phyloP scores from a whole-genome alignment of 2,797 vertebrate species.

The Dryobates pubescens region DNA sequence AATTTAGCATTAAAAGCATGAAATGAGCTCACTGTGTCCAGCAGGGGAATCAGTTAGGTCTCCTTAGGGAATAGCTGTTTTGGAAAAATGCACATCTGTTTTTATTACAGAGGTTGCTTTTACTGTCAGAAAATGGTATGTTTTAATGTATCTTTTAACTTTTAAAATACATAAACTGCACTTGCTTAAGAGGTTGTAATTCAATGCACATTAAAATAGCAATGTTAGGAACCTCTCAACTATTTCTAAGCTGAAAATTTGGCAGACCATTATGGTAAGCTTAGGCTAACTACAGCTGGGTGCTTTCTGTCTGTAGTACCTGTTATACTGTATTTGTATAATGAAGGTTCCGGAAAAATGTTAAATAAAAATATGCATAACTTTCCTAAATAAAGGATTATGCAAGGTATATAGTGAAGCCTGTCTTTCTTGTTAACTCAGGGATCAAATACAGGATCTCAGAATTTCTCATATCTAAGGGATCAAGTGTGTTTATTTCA shows the following conservation, averaged over 20 bases:
- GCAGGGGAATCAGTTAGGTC: background rate
- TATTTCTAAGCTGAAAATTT: background rate
- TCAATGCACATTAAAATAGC: background rate
- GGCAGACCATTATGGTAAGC: background rate
- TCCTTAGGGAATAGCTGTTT: background rate
- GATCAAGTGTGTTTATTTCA: background rate
- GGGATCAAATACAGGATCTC: background rate
- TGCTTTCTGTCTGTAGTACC: background rate
- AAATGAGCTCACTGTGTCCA: background rate
- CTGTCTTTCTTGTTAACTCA: background rate
- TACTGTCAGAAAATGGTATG: background rate
- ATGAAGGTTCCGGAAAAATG: background rate
- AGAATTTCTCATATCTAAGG: background rate
- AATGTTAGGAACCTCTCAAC: background rate
- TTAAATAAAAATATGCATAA: background rate
- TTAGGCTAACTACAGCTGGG: background rate
- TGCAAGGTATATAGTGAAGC: background rate
- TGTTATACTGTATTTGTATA: background rate
- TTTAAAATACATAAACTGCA: background rate
- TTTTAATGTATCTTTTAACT: constrained; percentile 1
- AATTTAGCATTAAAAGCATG: background rate
- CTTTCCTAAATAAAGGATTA: background rate
- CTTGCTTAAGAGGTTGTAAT: background rate
- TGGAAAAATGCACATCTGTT: background rate
- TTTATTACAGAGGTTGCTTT: background rate